Percentiles rank a stretch among this genome's conserved stretches.
These are phyloP conservation scores for Eueremaeus valkanovi DNA, from an alignment of 2,888 invertebrate species.

Conservation along the genomic window DNA sequence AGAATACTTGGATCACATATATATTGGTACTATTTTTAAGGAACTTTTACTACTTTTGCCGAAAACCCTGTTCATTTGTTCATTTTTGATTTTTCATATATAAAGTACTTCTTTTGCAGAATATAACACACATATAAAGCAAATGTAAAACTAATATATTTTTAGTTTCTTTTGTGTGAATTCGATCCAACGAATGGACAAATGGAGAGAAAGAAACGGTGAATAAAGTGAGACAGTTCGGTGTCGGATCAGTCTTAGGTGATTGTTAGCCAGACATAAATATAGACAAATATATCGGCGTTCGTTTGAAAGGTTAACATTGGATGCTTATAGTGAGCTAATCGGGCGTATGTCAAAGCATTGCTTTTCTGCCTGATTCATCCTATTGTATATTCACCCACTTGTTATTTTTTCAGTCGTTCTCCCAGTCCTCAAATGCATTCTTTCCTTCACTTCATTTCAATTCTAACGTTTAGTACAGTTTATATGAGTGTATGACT, in stretches of 20 bases:
- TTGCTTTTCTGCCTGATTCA: slow-evolving; percentile 33
- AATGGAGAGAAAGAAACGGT: background rate
- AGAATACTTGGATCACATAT: no score
- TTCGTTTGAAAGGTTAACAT: slow-evolving; percentile 14
- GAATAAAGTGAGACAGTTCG: slow-evolving; percentile 11
- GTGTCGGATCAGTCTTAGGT: slow-evolving; percentile 13
- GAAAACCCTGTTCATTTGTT: no score
- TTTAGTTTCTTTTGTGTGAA: background rate
- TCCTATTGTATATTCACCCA: slow-evolving; percentile 32
- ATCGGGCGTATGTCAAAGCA: slow-evolving; percentile 17
- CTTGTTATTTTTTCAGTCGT: slow-evolving; percentile 33
- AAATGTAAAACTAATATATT: background rate
- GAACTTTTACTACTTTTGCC: no score
- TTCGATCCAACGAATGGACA: background rate
- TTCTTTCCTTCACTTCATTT: background rate
- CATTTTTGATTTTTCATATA: background rate
- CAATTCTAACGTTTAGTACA: slow-evolving; percentile 13
- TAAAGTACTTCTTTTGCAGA: background rate
- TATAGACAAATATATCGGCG: slow-evolving; percentile 32
- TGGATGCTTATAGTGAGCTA: slow-evolving; percentile 27
- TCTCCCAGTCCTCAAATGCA: background rate
- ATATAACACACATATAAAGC: no score
- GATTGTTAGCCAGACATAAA: slow-evolving; percentile 20
- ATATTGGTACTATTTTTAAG: no score
- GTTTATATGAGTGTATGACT: background rate